phyloP scores from a whole-genome alignment of 2,113 vertebrate species.

The Microtus oregoni region DNA sequence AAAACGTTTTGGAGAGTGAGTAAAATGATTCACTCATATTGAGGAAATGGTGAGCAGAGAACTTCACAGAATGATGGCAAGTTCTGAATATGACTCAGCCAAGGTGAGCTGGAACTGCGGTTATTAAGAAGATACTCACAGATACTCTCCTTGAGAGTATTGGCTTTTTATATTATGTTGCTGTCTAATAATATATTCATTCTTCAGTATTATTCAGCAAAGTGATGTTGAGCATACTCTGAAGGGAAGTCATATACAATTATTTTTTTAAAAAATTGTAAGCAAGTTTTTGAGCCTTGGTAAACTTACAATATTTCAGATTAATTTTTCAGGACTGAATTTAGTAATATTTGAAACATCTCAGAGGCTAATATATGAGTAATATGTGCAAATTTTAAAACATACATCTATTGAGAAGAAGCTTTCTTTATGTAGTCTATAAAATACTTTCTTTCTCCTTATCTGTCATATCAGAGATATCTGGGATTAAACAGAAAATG shows the following conservation, averaged over 20 bases:
- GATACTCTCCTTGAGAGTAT: not conserved
- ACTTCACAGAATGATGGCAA: not conserved
- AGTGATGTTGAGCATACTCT: not conserved
- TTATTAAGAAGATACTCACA: not conserved
- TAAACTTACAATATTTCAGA: constrained; percentile 15
- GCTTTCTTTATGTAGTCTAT: not conserved
- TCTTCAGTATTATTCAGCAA: not conserved
- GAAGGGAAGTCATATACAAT: not conserved
- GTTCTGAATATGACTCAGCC: not conserved
- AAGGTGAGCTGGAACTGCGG: not conserved
- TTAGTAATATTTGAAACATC: not conserved
- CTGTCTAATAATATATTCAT: not conserved
- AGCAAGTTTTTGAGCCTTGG: not conserved
- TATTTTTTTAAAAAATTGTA: not conserved
- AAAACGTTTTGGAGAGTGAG: not conserved
- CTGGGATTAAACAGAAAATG: not conserved
- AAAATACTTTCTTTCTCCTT: not conserved
- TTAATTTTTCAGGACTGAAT: not conserved
- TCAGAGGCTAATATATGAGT: not conserved
- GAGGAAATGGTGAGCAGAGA: not conserved
- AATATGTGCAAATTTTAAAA: constrained; percentile 3
- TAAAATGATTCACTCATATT: not conserved
- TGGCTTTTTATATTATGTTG: not conserved
- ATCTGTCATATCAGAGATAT: not conserved
- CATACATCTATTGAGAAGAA: not conserved